Evolutionary conservation across 2,797 vertebrate genomes (phyloP), one percentile per base, ranked within the genome.

Genomic region (Telmatherina bonti): DNA sequence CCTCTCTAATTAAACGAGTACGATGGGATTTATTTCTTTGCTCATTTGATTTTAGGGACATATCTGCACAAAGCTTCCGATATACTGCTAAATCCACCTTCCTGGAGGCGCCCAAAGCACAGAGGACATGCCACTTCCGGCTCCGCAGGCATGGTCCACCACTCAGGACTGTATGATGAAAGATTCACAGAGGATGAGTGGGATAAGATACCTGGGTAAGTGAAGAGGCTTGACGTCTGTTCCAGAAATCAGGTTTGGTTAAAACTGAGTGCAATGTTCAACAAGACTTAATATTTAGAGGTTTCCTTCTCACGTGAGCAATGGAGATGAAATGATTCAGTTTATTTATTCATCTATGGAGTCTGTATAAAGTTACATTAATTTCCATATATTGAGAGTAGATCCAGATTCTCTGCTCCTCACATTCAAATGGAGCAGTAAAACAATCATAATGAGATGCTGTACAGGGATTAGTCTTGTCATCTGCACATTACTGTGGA

Each of bases 111-210:
- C 56, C 85, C 92, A 62, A 95, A 96, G 72, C 95, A 93, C 80
- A 95, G 95, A 85, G 95, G 89, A 85, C 96, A 93, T 62, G 92
- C 93, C 7, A 86, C 91, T 27, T 93, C 95, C 0, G 85, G 81
- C 61, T 93, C 95, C 0, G 85, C 85, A 26, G 95, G 95, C 57
- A 91, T 95, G 11, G 84, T 89, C 71, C 97, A 96, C 84, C 95
- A 78, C 83, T 88, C 94, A 4, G 87, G 94, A 3, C 92, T 95
- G 22, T 92, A 94, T 62, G 95, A 97, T 22, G 94, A 94, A 71
- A 94, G 94, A 70, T 96, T 96, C 85, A 96, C 83, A 3, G 96
- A 98, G 71, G 96, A 97, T 6, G 96, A 97, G 62, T 98, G 96
- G 97, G 96, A 96, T 74, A 96, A 96, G 43, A 92, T 96, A 59